These are phyloP conservation scores for Cyclophora albipunctata DNA, from an alignment of 2,888 invertebrate genomes.

Conservation along the genomic window DNA sequence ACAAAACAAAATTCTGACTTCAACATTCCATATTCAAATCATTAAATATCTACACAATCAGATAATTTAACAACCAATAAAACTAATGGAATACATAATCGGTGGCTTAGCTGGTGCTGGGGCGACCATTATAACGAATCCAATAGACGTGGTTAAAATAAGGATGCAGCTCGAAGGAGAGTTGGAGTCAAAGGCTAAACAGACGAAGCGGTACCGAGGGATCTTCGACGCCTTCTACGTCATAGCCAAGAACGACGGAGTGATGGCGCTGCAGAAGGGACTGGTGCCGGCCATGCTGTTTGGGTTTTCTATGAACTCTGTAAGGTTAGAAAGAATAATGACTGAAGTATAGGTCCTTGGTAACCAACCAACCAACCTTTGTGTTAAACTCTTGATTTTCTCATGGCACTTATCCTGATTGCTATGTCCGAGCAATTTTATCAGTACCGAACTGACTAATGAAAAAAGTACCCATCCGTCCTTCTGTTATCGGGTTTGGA, in stretches of 20 bases:
- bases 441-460: no score
- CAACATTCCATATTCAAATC: no score
- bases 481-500: no score
- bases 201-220: conserved; percentile 76
- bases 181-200: conserved; percentile 75
- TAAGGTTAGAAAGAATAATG: conserved; percentile 43
- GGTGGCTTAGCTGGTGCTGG: conserved; percentile 84
- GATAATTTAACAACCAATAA: no score
- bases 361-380: no score
- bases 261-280: conserved; percentile 84
- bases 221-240: conserved; percentile 85
- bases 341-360: no score
- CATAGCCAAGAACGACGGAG: conserved; percentile 83
- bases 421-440: no score
- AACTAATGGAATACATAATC: conserved; percentile 79
- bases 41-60: no score
- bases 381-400: no score
- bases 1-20: no score
- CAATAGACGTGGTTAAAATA: conserved; percentile 91
- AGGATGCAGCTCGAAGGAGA: conserved; percentile 90
- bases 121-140: conserved; percentile 89
- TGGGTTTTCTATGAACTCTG: conserved; percentile 79
- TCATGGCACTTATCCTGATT: no score
- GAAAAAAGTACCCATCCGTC: no score
- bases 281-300: conserved; percentile 87